Evolutionary conservation across 2,888 invertebrate species (phyloP).

Genomic region (Sinelater perroti): DNA sequence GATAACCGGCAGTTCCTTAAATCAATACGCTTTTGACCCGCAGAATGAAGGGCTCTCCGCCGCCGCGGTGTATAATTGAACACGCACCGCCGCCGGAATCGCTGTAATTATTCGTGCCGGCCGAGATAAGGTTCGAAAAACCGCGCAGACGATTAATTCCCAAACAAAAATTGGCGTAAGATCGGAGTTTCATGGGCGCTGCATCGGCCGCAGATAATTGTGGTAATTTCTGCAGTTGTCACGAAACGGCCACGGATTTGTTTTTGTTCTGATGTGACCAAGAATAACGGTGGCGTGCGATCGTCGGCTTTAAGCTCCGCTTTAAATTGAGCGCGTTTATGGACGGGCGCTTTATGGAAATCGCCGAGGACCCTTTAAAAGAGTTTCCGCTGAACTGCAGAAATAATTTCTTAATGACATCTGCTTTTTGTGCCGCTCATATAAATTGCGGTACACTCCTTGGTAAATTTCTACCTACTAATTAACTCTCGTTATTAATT

Average conservation of each 20-base stretch:
- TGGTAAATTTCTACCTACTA: too few relatives aligned
- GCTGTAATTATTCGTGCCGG: constrained; percentile 1
- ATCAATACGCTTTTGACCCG: constrained; percentile 7
- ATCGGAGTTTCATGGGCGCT: background rate
- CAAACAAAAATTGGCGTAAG: constrained; percentile 5
- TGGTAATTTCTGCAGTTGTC: constrained; percentile 5
- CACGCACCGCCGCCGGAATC: constrained; percentile 6
- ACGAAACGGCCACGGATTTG: constrained; percentile 1
- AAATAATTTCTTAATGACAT: too few relatives aligned
- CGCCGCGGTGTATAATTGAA: background rate
- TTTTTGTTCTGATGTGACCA: background rate
- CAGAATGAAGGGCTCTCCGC: background rate
- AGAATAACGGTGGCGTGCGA: constrained; percentile 1
- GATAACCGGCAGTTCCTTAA: background rate
- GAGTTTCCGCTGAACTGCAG: too few relatives aligned
- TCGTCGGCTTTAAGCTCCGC: background rate
- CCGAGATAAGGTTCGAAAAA: background rate
- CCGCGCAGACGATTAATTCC: background rate
- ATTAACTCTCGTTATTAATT: too few relatives aligned
- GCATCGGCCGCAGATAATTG: constrained; percentile 1
- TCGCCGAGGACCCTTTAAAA: too few relatives aligned
- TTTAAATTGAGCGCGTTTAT: background rate
- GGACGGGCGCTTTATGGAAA: too few relatives aligned
- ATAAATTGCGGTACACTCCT: too few relatives aligned
- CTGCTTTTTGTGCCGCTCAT: too few relatives aligned